Evolutionary conservation across 2,797 vertebrate genomes (phyloP).

Genomic region (Menidia menidia): DNA sequence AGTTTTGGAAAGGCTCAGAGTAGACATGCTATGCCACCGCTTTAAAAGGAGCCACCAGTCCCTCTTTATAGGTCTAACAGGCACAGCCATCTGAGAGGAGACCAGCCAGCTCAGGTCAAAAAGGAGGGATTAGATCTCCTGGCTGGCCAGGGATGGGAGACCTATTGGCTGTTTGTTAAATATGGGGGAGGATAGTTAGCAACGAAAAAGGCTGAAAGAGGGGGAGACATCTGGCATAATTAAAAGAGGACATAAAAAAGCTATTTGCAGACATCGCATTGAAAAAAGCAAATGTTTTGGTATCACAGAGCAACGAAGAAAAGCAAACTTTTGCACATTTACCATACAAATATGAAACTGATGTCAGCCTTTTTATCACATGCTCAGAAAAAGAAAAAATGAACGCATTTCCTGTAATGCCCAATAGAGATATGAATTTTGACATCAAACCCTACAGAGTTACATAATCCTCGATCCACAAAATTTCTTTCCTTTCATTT

Average conservation of each 20-base stretch:
- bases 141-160: not conserved
- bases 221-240: not conserved
- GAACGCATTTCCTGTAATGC: not conserved
- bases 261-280: not conserved
- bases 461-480: not conserved
- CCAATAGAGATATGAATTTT: not conserved
- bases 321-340: constrained; percentile 16
- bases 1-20: not conserved
- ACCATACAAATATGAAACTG: not conserved
- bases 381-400: not conserved
- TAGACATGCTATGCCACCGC: not conserved
- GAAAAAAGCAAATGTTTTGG: constrained; percentile 1
- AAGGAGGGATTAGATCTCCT: constrained; percentile 14
- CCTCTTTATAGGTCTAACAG: not conserved
- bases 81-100: constrained; percentile 2
- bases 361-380: constrained; percentile 10
- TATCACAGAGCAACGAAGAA: not conserved
- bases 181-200: constrained; percentile 8
- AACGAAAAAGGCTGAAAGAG: not conserved
- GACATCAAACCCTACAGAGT: not conserved
- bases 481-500: constrained; percentile 18
- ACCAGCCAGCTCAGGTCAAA: not conserved
- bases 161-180: not conserved
- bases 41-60: not conserved
- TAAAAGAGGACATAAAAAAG: constrained; percentile 3